Base-by-base conservation (phyloP, 1,140 invertebrate genomes). In the Panonychus citri region DNA sequence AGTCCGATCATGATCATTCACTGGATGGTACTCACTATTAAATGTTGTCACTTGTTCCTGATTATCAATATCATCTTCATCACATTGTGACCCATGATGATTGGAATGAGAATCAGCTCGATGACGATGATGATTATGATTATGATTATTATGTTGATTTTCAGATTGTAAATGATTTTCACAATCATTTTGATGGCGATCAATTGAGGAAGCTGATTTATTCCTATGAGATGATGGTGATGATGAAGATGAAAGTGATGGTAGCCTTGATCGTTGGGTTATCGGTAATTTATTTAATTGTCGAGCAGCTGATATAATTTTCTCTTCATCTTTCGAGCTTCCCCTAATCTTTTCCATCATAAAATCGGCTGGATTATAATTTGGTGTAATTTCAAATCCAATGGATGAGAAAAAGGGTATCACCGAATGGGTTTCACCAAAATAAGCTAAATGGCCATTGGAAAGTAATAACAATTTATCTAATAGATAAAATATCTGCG, bases 291-390 rank as follows among this genome's bases (percentile, higher is more conserved):
- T 53, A n/a, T 37, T 25, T 61, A 75, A 67, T 65, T 76, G 70
- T 70, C 71, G 70, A 40, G 80, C 77, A 4, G 80, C 78, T 28
- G 74, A 68, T 12, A 82, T 74, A 46, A 83, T 79, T 65, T 77
- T 78, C 61, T 81, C 76, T 59, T 76, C 71, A 61, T 77, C 74
- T 64, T 81, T 79, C 54, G 76, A 70, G 61, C 75, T 74, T 53
- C 78, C 77, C 69, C 83, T 83, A 19, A 83, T 51, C 24, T 30
- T 54, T 57, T 61, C 60, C 46, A 61, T 71, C 63, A 86, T 82
- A 67, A 85, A 85, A 68, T 87, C 83, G 1, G 83, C 84, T 24
- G 83, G 83, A 71, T 86, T 86, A 66, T 85, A 86, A 68, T 85
- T 80, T 3, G 80, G 77, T 62, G 80, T 73, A 59, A 85, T 77